Conservation (phyloP, 1,140 invertebrate genomes). For the Drosophila serrata region DNA sequence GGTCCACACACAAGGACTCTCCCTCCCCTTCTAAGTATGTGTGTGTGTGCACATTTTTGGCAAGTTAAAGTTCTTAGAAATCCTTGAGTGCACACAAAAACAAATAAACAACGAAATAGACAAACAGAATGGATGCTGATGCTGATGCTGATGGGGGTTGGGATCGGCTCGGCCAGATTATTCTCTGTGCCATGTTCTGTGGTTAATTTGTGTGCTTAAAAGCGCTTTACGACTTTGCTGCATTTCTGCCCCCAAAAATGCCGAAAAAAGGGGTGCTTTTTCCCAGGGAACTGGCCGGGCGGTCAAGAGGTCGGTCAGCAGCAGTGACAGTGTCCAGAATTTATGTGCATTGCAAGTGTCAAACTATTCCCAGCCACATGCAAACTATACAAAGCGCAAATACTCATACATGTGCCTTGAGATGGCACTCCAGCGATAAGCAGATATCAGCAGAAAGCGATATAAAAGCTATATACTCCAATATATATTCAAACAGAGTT, state of each 20-base stretch:
- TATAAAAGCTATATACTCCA: not conserved
- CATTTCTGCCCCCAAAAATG: constrained; percentile 13
- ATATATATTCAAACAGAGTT: too few species aligned
- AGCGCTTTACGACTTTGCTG: constrained; percentile 78
- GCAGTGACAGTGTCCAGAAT: constrained; percentile 61
- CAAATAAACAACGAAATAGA: constrained; percentile 83
- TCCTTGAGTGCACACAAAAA: constrained; percentile 84
- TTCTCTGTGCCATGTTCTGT: constrained; percentile 71
- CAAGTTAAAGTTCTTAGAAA: constrained; percentile 84
- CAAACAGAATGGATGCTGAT: constrained; percentile 71
- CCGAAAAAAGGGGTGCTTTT: constrained; percentile 18
- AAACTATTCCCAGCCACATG: constrained; percentile 66
- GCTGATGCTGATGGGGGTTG: not conserved
- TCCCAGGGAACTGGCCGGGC: constrained; percentile 5
- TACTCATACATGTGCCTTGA: constrained; percentile 22
- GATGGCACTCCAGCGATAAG: constrained; percentile 11
- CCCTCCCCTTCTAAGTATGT: not conserved
- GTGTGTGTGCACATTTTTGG: constrained; percentile 65
- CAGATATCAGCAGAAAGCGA: not conserved
- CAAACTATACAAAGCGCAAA: constrained; percentile 21
- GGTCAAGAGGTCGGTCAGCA: constrained; percentile 53
- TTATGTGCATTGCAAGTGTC: constrained; percentile 83
- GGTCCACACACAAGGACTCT: constrained; percentile 13
- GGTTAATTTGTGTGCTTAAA: constrained; percentile 84
- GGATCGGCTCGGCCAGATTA: constrained; percentile 15